Evolutionary conservation across 2,888 invertebrate genomes (phyloP), one percentile per base, ranked within the genome.

Genomic region (Philaethria dido): DNA sequence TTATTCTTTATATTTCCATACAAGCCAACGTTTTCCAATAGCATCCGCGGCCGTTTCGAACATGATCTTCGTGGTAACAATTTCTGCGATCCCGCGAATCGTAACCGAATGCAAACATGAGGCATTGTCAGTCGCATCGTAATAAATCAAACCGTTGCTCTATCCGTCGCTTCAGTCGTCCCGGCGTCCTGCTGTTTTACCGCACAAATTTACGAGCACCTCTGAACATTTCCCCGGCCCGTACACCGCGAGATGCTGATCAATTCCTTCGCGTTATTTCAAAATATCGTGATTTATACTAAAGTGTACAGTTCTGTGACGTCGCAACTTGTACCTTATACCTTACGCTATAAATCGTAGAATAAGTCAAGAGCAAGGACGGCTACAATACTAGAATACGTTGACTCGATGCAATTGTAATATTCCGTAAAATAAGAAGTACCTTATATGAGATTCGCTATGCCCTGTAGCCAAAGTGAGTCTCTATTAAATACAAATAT

Each of bases 121-220:
- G 80, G 81, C 82, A 82, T 77, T 78, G 78, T 78, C 76, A 74
- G 66, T 69, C 73, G 75, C 73, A 75, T 75, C 75, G 79, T 79
- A 78, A 82, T 91, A 90, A 89, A 91, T 92, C 91, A 90, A 82
- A 80, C 77, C 80, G 75, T 74, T 87, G 86, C 84, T 86, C 91
- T 90, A 91, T 92, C 88, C 88, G 86, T 88, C 87, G 81, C 82
- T 81, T 80, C 80, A 80, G 85, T 81, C 82, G 81, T 80, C 79
- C 79, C 78, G 84, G 84, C 87, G 81, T 84, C 92, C 88, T 87
- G 92, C 92, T 92, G 92, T 82, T 89, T 79, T 78, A 84, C 86
- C 82, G 82, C 90, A 88, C 91, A 89, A 90, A 92, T 92, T 92
- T 92, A 92, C 88, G 92, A 89, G 77, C 88, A 86, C 90, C 86